phyloP scores from a whole-genome alignment of 2,797 vertebrate genomes.

The Salarias fasciatus region DNA sequence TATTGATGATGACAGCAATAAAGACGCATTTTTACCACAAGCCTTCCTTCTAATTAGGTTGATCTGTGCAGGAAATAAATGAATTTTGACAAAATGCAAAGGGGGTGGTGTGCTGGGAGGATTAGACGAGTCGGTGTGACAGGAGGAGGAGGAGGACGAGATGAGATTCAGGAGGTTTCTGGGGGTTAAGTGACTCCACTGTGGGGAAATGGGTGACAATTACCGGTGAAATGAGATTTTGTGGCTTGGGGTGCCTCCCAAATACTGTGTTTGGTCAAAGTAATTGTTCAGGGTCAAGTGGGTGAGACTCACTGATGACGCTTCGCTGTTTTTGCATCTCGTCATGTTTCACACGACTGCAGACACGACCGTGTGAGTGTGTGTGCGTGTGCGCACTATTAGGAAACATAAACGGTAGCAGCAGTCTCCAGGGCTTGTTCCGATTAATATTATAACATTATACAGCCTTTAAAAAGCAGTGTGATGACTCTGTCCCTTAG shows the following conservation, averaged over 20 bases:
- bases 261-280: slow-evolving; percentile 54
- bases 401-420: neutral
- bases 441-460: neutral
- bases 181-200: slow-evolving; percentile 72
- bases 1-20: slow-evolving; percentile 78
- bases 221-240: slow-evolving; percentile 71
- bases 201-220: slow-evolving; percentile 63
- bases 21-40: slow-evolving; percentile 74
- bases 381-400: neutral
- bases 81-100: slow-evolving; percentile 74
- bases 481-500: neutral
- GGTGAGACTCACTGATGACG: slow-evolving; percentile 25
- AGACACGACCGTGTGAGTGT: slow-evolving; percentile 1
- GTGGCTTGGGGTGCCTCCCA: slow-evolving; percentile 57
- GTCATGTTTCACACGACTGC: neutral
- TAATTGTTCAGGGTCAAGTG: slow-evolving; percentile 64
- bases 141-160: slow-evolving; percentile 6
- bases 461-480: no score
- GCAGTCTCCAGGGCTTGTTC: slow-evolving; percentile 4
- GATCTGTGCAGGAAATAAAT: slow-evolving; percentile 71
- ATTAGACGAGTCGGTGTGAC: slow-evolving; percentile 54
- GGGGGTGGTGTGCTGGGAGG: slow-evolving; percentile 48
- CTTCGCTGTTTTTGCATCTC: slow-evolving; percentile 32
- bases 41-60: slow-evolving; percentile 74
- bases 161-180: slow-evolving; percentile 39